Evolutionary conservation across 2,113 vertebrate species (phyloP).

Genomic region (Geococcyx californianus): DNA sequence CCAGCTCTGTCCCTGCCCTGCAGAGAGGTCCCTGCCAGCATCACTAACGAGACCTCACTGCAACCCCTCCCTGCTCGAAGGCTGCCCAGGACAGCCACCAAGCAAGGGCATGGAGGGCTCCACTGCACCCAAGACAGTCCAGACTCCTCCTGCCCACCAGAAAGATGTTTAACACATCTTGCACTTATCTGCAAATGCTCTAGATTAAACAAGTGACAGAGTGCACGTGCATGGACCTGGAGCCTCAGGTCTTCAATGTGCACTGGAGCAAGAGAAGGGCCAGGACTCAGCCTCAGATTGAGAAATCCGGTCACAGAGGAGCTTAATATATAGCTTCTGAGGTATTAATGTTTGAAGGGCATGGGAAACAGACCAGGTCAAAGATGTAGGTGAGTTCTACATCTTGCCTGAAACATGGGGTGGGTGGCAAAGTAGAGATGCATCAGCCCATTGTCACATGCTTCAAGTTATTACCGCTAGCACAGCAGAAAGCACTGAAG

Average conservation of each 20-base stretch:
- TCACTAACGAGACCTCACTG: neutral
- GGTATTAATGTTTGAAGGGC: neutral
- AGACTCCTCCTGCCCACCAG: neutral
- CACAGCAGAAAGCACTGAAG: neutral
- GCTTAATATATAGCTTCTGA: neutral
- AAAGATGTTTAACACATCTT: neutral
- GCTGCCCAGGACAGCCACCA: neutral
- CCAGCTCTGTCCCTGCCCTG: neutral
- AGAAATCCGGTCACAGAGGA: neutral
- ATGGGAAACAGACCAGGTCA: neutral
- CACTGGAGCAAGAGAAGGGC: neutral
- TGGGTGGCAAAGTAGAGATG: fast-evolving
- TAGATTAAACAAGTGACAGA: neutral
- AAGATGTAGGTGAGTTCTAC: neutral
- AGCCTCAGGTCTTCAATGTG: neutral
- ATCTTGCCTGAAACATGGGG: neutral
- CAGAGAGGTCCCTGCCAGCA: fast-evolving
- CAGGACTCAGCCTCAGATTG: neutral
- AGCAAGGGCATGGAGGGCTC: neutral
- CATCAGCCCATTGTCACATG: neutral
- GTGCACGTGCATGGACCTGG: fast-evolving
- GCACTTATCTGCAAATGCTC: neutral
- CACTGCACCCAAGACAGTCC: neutral
- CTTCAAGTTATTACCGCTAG: neutral
- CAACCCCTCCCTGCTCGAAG: neutral